phyloP scores from a whole-genome alignment of 1,140 invertebrate species.

The Drosophila bocki region DNA sequence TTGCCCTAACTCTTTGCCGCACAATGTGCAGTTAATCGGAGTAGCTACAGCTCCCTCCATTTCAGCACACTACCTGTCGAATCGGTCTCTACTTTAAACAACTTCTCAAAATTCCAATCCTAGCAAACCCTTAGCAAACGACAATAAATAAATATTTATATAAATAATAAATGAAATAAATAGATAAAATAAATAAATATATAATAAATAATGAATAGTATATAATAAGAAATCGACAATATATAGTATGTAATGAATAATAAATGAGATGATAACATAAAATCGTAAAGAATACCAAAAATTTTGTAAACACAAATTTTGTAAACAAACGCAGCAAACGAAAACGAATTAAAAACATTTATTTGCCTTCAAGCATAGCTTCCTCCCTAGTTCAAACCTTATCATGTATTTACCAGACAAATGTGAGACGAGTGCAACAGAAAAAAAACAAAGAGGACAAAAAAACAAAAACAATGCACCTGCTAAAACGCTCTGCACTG shows the following conservation, averaged over 20 bases:
- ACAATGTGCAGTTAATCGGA: background rate
- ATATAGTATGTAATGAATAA: too few relatives aligned
- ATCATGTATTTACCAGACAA: background rate
- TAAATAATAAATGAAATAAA: too few relatives aligned
- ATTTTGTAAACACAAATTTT: too few relatives aligned
- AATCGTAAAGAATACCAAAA: too few relatives aligned
- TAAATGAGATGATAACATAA: too few relatives aligned
- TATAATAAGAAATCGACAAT: too few relatives aligned
- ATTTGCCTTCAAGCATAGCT: slow-evolving; percentile 1
- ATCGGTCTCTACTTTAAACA: too few relatives aligned
- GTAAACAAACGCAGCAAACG: background rate
- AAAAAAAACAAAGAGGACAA: background rate
- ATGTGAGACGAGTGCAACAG: background rate
- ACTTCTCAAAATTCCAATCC: too few relatives aligned
- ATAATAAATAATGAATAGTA: too few relatives aligned
- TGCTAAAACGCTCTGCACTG: background rate
- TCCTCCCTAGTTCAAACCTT: background rate
- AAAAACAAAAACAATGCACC: background rate
- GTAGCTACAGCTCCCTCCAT: background rate
- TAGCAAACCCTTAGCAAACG: too few relatives aligned
- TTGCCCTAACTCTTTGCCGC: background rate
- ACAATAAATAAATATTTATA: too few relatives aligned
- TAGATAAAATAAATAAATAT: too few relatives aligned
- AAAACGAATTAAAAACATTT: background rate
- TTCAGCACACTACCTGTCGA: background rate